Conservation (phyloP, 2,888 invertebrate genomes). For the Stenchaetothrips biformis region DNA sequence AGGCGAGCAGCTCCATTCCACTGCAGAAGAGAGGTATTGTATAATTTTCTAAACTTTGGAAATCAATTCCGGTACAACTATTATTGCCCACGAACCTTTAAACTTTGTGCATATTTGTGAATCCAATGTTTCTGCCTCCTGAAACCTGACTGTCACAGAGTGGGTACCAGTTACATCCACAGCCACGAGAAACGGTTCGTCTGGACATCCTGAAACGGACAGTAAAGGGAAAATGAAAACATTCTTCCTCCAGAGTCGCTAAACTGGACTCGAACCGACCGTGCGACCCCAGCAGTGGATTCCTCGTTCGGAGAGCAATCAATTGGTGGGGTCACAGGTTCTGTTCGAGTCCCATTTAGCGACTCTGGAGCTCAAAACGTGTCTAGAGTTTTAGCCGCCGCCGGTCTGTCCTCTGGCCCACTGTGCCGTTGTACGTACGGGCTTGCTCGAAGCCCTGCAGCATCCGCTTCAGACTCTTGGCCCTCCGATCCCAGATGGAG, state of each 20-base stretch:
- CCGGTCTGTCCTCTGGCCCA: too few species aligned
- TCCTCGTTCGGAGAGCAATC: too few species aligned
- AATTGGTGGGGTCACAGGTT: too few species aligned
- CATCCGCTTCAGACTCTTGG: conserved; percentile 72
- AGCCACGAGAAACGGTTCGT: conserved; percentile 72
- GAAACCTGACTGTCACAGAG: conserved; percentile 61
- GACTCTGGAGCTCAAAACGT: too few species aligned
- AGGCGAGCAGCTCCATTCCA: conserved; percentile 88
- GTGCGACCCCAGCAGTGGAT: too few species aligned
- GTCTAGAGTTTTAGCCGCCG: too few species aligned
- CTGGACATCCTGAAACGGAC: conserved; percentile 60
- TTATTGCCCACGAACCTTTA: conserved; percentile 58
- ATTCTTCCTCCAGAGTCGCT: too few species aligned
- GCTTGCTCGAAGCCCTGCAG: conserved; percentile 84
- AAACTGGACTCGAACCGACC: too few species aligned
- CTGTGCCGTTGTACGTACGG: too few species aligned
- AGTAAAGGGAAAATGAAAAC: not conserved
- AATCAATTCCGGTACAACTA: conserved; percentile 14
- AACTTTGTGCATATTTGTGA: conserved; percentile 84
- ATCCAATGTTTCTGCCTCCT: conserved; percentile 64
- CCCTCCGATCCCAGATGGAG: conserved; percentile 81
- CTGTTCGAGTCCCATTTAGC: too few species aligned
- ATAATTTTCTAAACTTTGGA: conserved; percentile 29
- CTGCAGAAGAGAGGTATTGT: conserved; percentile 49
- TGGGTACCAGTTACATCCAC: conserved; percentile 65